These are phyloP conservation scores for Tenthredo scrophulariae DNA, from an alignment of 2,888 invertebrate genomes.

Conservation along the genomic window DNA sequence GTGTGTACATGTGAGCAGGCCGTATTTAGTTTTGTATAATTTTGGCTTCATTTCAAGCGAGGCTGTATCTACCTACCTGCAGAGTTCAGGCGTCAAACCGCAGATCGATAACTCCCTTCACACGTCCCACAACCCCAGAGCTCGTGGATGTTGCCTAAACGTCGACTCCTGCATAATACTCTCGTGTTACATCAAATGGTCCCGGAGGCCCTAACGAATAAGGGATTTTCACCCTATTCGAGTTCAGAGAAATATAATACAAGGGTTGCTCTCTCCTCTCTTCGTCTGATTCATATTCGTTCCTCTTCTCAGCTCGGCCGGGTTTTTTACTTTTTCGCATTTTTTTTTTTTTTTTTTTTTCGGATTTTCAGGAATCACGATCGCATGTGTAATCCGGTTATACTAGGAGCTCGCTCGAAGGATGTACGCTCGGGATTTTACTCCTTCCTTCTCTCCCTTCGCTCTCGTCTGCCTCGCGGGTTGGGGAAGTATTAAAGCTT, in stretches of 20 bases:
- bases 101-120: slow-evolving; percentile 74
- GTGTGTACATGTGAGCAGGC: neutral
- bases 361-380: neutral
- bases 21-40: slow-evolving; percentile 11
- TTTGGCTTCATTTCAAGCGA: neutral
- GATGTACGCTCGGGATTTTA: neutral
- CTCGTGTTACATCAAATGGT: slow-evolving; percentile 37
- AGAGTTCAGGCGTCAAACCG: slow-evolving; percentile 75
- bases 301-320: neutral
- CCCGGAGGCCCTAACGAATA: slow-evolving; percentile 44
- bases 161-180: slow-evolving; percentile 26
- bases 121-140: slow-evolving; percentile 21
- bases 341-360: neutral
- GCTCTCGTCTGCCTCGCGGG: neutral
- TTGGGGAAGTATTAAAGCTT: neutral
- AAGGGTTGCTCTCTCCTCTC: neutral
- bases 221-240: neutral
- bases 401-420: neutral
- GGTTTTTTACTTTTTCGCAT: neutral
- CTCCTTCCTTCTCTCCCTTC: neutral
- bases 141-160: slow-evolving; percentile 36
- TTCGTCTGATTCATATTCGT: neutral
- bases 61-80: neutral
- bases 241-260: neutral
- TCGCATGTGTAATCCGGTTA: neutral